Percentiles rank a stretch among this genome's conserved stretches.
These are phyloP conservation scores for Strix aluco DNA, from an alignment of 2,113 vertebrate species.

Conservation along the genomic window DNA sequence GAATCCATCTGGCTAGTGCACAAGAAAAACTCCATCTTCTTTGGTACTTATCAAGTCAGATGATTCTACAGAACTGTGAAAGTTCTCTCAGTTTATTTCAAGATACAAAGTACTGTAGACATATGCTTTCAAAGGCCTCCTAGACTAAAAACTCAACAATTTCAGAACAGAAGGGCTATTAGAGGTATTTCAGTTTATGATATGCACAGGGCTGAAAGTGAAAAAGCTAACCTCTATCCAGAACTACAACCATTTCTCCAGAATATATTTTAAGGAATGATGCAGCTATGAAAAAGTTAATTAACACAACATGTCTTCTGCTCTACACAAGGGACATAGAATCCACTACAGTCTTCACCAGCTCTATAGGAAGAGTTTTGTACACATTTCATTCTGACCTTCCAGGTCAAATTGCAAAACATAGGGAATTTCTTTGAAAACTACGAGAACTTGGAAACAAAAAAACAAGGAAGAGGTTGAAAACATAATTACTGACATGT, in stretches of 20 bases:
- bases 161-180: neutral
- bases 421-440: neutral
- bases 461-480: neutral
- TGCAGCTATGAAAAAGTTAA: neutral
- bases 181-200: neutral
- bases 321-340: neutral
- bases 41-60: slow-evolving; percentile 7
- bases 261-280: neutral
- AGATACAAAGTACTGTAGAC: neutral
- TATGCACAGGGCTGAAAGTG: neutral
- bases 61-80: slow-evolving; percentile 25
- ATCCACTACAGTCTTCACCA: neutral
- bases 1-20: neutral
- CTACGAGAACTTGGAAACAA: neutral
- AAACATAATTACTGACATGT: neutral
- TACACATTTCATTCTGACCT: neutral
- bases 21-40: neutral
- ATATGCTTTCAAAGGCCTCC: neutral
- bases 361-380: neutral
- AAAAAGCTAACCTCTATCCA: neutral
- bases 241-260: neutral
- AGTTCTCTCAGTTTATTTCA: slow-evolving; percentile 23
- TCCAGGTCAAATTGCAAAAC: neutral
- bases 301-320: neutral
- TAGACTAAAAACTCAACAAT: neutral